Conservation (phyloP, 2,888 invertebrate species). For the Scaptodrosophila latifasciaeformis region DNA sequence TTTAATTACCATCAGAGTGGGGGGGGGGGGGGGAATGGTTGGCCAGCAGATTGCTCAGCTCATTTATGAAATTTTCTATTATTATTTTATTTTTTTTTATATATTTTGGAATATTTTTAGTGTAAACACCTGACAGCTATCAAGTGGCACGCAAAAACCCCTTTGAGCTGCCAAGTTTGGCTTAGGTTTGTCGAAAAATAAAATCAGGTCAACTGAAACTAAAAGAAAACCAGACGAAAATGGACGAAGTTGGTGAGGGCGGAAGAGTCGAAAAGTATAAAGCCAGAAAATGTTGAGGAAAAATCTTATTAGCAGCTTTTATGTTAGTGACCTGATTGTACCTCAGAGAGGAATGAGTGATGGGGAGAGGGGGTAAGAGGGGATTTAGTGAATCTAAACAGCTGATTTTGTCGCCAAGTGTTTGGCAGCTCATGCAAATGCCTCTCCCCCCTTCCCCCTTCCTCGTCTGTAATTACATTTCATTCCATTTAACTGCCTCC, state of each 20-base stretch:
- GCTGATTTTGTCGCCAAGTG: slow-evolving; percentile 31
- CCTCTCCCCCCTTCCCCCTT: neutral
- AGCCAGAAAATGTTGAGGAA: neutral
- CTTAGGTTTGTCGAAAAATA: slow-evolving; percentile 33
- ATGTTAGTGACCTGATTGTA: slow-evolving; percentile 38
- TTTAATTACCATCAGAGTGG: too few species aligned
- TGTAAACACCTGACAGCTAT: too few species aligned
- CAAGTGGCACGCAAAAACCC: too few species aligned
- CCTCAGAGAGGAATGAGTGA: neutral
- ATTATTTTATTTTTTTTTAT: too few species aligned
- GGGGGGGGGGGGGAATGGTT: too few species aligned
- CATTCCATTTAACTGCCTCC: slow-evolving; percentile 25
- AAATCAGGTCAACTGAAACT: slow-evolving; percentile 37
- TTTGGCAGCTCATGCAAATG: slow-evolving; percentile 46
- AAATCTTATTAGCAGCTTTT: slow-evolving; percentile 25
- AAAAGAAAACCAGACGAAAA: slow-evolving; percentile 3
- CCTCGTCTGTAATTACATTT: slow-evolving; percentile 24
- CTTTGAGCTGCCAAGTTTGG: slow-evolving; percentile 50
- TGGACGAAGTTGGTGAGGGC: too few species aligned
- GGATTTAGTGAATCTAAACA: slow-evolving; percentile 13
- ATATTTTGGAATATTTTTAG: too few species aligned
- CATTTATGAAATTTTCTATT: too few species aligned
- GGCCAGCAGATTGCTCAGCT: too few species aligned
- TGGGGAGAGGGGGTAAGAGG: slow-evolving; percentile 2
- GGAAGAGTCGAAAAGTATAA: neutral